Base-by-base conservation (phyloP, 2,113 vertebrate genomes). In the Petaurus breviceps region DNA sequence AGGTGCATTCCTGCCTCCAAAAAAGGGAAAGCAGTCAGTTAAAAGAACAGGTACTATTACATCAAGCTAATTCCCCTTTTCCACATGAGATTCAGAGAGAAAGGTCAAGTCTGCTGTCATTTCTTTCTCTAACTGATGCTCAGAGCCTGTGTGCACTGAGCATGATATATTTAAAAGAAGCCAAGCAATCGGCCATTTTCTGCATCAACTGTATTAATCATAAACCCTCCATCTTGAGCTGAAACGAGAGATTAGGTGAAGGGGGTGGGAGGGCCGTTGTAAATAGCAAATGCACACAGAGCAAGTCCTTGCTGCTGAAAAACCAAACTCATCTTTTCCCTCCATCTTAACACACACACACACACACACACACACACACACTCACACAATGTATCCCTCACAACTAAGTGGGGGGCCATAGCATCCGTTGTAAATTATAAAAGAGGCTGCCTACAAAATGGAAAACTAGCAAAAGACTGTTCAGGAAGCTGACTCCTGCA, bases 91-190 rank as follows among this genome's bases (percentile, higher is more conserved):
- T 95, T 96, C 92, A 93, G 95, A 98, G 97, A 93, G 98, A 98
- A 99, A 99, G 99, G 99, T 99, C 99, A 99, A 94, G 97, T 96
- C 95, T 89, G 97, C 99, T 98, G 98, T 97, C 99, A 98, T 96
- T 92, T 98, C 97, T 97, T 84, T 84, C 98, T 98, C 98, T 98
- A 98, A 98, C 98, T 94, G 98, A 98, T 97, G 98, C 98, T 98
- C 97, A 47, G 96, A 96, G 98, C 51, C 98, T 90, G 96, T 95
- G 98, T 92, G 98, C 98, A 93, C 96, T 0, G 94, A 98, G 98
- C 98, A 97, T 91, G 98, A 98, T 98, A 92, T 97, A 97, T 98
- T 98, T 98, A 98, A 97, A 96, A 92, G 98, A 98, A 98, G 97
- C 98, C 98, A 95, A 95, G 98, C 97, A 96, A 96, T 97, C 97